Conservation (phyloP, 2,113 vertebrate genomes). For the Grammomys dolichurus region DNA sequence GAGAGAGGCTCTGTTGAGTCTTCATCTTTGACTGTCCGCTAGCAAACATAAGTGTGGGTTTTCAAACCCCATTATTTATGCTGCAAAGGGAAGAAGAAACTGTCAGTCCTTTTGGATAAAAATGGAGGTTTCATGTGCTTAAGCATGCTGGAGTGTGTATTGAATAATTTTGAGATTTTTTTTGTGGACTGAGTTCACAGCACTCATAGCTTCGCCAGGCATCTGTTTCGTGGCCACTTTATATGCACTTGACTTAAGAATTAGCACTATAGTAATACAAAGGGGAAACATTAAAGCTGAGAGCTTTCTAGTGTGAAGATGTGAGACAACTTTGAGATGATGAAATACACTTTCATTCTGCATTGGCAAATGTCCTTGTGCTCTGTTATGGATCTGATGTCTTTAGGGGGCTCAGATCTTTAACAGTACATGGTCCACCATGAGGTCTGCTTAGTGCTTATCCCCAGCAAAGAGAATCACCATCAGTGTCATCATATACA, state of each 20-base stretch:
- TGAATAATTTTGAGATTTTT: neutral
- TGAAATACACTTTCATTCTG: constrained; percentile 52
- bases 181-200: neutral
- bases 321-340: constrained; percentile 21
- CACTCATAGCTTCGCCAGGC: neutral
- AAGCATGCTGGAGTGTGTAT: neutral
- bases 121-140: neutral
- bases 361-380: neutral
- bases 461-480: neutral
- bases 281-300: neutral
- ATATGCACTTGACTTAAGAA: neutral
- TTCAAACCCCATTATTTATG: neutral
- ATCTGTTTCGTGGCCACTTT: neutral
- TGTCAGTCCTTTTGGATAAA: neutral
- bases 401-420: constrained; percentile 30
- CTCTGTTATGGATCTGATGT: neutral
- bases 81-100: neutral
- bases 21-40: neutral
- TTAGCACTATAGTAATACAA: neutral
- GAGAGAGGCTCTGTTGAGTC: neutral
- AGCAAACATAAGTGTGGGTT: neutral
- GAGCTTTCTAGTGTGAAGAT: neutral
- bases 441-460: constrained; percentile 4
- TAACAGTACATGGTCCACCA: neutral
- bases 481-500: neutral